A percentile compares a stretch with the other conserved stretches of the same genome.
phyloP scores from a whole-genome alignment of 2,888 invertebrate genomes.

The Cosmia trapezina region DNA sequence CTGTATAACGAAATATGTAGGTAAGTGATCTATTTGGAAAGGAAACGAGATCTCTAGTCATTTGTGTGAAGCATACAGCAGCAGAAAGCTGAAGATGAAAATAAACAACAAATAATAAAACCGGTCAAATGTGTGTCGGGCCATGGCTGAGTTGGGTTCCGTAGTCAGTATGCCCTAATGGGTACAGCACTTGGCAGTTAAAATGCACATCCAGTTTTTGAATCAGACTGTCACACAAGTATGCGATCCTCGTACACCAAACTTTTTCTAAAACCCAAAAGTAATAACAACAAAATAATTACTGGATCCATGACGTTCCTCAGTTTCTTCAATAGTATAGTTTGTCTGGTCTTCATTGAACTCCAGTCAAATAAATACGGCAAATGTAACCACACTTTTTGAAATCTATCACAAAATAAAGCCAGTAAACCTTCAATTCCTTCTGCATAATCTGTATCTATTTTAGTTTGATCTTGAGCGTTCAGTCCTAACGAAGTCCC shows the following conservation, averaged over 20 bases:
- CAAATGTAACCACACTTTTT: constrained; percentile 39
- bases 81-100: too few species aligned
- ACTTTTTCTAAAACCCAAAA: background rate
- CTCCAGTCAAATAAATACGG: constrained; percentile 20
- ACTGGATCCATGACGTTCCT: constrained; percentile 21
- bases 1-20: too few species aligned
- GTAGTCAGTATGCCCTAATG: background rate
- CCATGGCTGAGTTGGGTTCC: too few species aligned
- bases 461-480: constrained; percentile 16
- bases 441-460: constrained; percentile 25
- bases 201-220: background rate
- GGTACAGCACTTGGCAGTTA: background rate
- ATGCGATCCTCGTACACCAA: too few species aligned
- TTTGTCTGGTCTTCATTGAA: constrained; percentile 27
- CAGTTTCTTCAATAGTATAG: constrained; percentile 10
- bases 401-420: constrained; percentile 17
- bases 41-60: too few species aligned
- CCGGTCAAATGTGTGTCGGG: too few species aligned
- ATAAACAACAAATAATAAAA: too few species aligned
- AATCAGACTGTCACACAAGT: too few species aligned
- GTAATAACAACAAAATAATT: background rate
- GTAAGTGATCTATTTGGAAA: too few species aligned
- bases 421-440: constrained; percentile 14
- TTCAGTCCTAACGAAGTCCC: constrained; percentile 36
- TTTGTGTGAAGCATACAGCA: too few species aligned